Percentiles rank a stretch among this genome's conserved stretches.
Conservation (phyloP, 1,140 invertebrate species). For the Andrena cerasifolii region DNA sequence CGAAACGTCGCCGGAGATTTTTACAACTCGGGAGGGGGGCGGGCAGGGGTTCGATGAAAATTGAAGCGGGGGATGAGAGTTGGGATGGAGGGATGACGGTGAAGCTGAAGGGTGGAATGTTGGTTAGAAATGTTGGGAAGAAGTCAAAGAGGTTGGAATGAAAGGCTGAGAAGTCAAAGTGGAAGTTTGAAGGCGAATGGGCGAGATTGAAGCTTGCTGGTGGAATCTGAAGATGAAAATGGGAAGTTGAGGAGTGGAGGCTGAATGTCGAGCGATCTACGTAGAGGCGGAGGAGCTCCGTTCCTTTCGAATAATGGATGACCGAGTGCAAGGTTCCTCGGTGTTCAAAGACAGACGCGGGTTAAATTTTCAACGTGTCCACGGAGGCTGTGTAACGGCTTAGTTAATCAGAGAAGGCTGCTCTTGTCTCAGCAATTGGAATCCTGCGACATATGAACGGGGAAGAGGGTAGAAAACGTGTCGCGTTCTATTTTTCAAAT, state of each 20-base stretch:
- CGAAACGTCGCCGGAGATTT: background rate
- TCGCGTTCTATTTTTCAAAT: no score
- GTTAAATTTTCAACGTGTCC: constrained; percentile 74
- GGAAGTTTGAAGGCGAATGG: no score
- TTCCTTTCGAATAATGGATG: constrained; percentile 69
- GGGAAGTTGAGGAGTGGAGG: background rate
- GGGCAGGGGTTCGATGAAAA: no score
- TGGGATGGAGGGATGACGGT: no score
- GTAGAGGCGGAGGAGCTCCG: constrained; percentile 14
- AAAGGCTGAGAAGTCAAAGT: no score
- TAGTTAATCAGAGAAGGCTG: constrained; percentile 30
- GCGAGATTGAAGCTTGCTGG: background rate
- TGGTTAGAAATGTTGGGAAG: no score
- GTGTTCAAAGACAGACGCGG: constrained; percentile 65
- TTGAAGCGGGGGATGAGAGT: no score
- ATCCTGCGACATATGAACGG: background rate
- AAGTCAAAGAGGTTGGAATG: no score
- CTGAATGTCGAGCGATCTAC: no score
- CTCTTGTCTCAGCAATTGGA: background rate
- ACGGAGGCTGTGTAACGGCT: constrained; percentile 61
- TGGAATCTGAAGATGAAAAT: background rate
- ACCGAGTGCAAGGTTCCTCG: constrained; percentile 57
- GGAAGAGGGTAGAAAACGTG: no score
- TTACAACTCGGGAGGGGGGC: no score
- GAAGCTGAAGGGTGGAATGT: no score